These are phyloP conservation scores for Drosophila nikananu DNA, from an alignment of 1,140 invertebrate species.

Conservation along the genomic window DNA sequence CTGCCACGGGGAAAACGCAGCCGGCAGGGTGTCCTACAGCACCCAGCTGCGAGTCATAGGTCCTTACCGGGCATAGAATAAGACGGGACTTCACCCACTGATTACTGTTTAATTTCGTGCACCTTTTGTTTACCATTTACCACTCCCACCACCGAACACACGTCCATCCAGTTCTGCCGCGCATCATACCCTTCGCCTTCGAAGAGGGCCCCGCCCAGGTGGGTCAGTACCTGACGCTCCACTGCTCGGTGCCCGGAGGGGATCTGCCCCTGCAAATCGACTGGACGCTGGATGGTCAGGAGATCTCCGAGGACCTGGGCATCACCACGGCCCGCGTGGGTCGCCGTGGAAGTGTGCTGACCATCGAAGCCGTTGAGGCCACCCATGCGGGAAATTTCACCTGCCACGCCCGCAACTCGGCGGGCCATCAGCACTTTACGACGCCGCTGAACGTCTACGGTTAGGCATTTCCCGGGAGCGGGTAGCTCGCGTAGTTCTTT, in stretches of 20 bases:
- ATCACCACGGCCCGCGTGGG: slow-evolving; percentile 88
- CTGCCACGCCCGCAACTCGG: slow-evolving; percentile 89
- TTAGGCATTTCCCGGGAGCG: slow-evolving; percentile 58
- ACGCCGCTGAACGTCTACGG: slow-evolving; percentile 81
- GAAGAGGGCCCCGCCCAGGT: slow-evolving; percentile 83
- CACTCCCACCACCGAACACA: slow-evolving; percentile 41
- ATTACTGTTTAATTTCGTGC: slow-evolving; percentile 43
- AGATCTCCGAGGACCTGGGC: slow-evolving; percentile 79
- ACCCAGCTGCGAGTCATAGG: slow-evolving; percentile 86
- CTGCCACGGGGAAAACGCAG: slow-evolving; percentile 91
- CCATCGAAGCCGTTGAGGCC: slow-evolving; percentile 88
- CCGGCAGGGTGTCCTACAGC: slow-evolving; percentile 88
- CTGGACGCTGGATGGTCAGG: slow-evolving; percentile 90
- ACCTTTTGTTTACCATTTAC: slow-evolving; percentile 48
- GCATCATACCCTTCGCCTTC: slow-evolving; percentile 89
- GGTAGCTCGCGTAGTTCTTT: slow-evolving; percentile 37
- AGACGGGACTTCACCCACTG: slow-evolving; percentile 9
- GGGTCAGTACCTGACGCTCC: slow-evolving; percentile 82
- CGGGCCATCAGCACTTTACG: slow-evolving; percentile 86
- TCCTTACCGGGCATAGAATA: slow-evolving; percentile 18
- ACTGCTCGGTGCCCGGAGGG: slow-evolving; percentile 91
- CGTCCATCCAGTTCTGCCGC: slow-evolving; percentile 88
- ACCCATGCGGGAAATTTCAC: slow-evolving; percentile 89
- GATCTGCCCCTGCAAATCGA: slow-evolving; percentile 90
- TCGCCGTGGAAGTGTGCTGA: slow-evolving; percentile 88